A percentile compares a stretch with the other conserved stretches of the same genome.
These are phyloP conservation scores for Chloroceryle amazona DNA, from an alignment of 2,797 vertebrate species.

Conservation along the genomic window DNA sequence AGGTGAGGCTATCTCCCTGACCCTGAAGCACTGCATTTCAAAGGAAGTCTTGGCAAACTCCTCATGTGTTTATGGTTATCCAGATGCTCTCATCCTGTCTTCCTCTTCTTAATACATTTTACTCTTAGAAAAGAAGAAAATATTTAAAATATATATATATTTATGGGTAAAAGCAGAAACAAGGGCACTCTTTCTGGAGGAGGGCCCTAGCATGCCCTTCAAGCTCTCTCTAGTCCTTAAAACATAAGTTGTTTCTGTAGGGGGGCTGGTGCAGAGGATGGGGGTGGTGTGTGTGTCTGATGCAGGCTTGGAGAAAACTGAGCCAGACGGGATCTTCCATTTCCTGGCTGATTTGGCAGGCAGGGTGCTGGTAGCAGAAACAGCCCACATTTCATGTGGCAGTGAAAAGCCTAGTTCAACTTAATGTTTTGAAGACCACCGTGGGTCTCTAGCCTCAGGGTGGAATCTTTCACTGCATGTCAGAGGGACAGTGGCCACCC, in stretches of 20 bases:
- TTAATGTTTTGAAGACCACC: background rate
- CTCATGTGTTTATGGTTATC: background rate
- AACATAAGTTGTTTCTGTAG: background rate
- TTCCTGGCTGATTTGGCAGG: background rate
- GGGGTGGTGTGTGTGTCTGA: background rate
- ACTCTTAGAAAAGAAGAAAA: background rate
- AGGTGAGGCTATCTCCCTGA: fast-evolving
- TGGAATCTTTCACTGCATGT: background rate
- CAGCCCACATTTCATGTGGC: background rate
- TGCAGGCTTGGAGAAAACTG: background rate
- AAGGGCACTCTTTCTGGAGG: background rate
- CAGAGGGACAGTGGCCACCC: background rate
- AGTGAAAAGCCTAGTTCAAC: background rate
- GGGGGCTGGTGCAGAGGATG: fast-evolving
- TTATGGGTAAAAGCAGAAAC: background rate
- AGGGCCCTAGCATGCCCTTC: background rate
- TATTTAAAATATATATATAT: too few species aligned
- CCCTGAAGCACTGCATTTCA: background rate
- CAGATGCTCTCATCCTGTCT: background rate
- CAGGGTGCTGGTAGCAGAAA: background rate
- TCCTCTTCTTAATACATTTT: background rate
- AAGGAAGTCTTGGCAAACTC: background rate
- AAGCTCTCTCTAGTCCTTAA: background rate
- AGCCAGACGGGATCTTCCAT: background rate
- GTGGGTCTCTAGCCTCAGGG: background rate